Percentiles rank a stretch among this genome's conserved stretches.
Conservation (phyloP, 2,888 invertebrate species). For the Zygothrica quintamaculata region DNA sequence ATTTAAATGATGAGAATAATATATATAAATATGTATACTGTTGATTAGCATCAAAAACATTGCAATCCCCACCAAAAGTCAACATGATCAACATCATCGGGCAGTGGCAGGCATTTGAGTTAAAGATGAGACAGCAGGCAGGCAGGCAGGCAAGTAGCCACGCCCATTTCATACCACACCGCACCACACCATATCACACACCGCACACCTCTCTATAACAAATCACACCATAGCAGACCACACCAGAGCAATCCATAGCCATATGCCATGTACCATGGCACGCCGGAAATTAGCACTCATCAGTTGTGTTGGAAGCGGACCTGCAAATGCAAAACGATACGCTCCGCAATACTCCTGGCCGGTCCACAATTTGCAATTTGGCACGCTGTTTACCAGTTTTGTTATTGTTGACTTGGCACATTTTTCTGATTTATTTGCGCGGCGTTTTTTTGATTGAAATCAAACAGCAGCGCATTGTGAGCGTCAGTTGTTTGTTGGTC, state of each 20-base stretch:
- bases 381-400: slow-evolving; percentile 48
- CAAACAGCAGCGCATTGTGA: slow-evolving; percentile 44
- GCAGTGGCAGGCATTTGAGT: background rate
- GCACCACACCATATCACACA: no score
- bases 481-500: slow-evolving; percentile 37
- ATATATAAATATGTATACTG: slow-evolving; percentile 60
- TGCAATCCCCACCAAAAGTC: slow-evolving; percentile 18
- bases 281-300: slow-evolving; percentile 62
- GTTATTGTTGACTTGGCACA: slow-evolving; percentile 71
- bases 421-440: slow-evolving; percentile 68
- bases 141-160: slow-evolving; percentile 27
- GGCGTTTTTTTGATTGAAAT: slow-evolving; percentile 61
- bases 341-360: no score
- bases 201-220: no score
- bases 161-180: slow-evolving; percentile 38
- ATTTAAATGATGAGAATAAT: slow-evolving; percentile 62
- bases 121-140: no score
- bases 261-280: slow-evolving; percentile 13
- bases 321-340: no score
- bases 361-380: slow-evolving; percentile 45
- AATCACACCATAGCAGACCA: slow-evolving; percentile 24
- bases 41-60: slow-evolving; percentile 64
- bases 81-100: slow-evolving; percentile 14
- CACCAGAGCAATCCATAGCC: no score
- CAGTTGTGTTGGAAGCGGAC: slow-evolving; percentile 13